Percentiles rank a stretch among this genome's conserved stretches.
Evolutionary conservation across 1,140 invertebrate genomes (phyloP).

Genomic region (Hyposmocoma kahamanoa): DNA sequence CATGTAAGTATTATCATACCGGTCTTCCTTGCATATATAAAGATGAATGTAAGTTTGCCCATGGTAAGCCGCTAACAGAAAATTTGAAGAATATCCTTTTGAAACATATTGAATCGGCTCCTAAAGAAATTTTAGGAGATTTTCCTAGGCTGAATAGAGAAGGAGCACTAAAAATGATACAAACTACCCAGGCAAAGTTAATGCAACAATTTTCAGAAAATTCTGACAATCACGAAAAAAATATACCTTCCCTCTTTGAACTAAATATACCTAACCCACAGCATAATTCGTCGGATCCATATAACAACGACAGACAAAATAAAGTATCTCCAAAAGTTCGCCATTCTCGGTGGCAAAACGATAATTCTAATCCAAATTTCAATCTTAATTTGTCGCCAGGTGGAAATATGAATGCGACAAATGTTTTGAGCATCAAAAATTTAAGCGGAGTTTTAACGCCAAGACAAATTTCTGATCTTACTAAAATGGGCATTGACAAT

Average conservation of each 20-base stretch:
- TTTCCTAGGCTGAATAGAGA: conserved; percentile 87
- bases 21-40: conserved; percentile 89
- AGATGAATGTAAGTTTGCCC: conserved; percentile 93
- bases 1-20: conserved; percentile 97
- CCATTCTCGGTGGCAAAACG: conserved; percentile 77
- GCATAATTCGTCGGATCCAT: conserved; percentile 36
- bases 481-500: conserved; percentile 74
- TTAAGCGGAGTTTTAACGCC: conserved; percentile 72
- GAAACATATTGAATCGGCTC: conserved; percentile 91
- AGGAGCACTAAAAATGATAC: conserved; percentile 82
- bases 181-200: conserved; percentile 79
- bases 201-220: conserved; percentile 72
- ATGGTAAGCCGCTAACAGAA: conserved; percentile 87
- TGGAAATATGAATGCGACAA: conserved; percentile 32
- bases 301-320: conserved; percentile 53
- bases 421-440: conserved; percentile 73
- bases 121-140: conserved; percentile 91
- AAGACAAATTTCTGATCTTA: conserved; percentile 74
- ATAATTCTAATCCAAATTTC: conserved; percentile 47
- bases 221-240: conserved; percentile 49
- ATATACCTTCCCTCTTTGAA: conserved; percentile 75
- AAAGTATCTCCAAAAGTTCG: conserved; percentile 73
- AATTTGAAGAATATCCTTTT: conserved; percentile 80
- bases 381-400: conserved; percentile 55
- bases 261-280: conserved; percentile 72